Evolutionary conservation across 1,140 invertebrate species (phyloP).

Genomic region (Megalopta genalis): DNA sequence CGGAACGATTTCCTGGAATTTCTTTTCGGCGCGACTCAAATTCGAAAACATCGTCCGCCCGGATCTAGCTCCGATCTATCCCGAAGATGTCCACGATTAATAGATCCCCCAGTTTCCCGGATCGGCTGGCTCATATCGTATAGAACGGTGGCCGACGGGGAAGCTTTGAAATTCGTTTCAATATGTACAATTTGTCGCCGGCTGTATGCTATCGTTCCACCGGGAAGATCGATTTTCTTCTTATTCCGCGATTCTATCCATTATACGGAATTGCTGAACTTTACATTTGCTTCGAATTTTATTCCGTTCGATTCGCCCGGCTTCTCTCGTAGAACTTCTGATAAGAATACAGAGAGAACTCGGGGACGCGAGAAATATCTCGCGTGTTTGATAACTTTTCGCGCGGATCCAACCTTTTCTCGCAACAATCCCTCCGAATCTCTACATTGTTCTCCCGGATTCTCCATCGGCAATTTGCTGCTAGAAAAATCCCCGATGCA

Average conservation of each 20-base stretch:
- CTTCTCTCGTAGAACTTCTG: constrained; percentile 7
- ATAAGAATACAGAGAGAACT: constrained; percentile 26
- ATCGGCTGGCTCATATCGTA: not conserved
- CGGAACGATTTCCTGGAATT: too few species aligned
- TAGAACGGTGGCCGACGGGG: constrained; percentile 8
- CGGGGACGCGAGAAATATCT: constrained; percentile 1
- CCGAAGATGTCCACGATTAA: not conserved
- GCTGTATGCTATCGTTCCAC: constrained; percentile 27
- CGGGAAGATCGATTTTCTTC: constrained; percentile 43
- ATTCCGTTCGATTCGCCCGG: constrained; percentile 37
- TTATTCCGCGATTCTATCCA: constrained; percentile 43
- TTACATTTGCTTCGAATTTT: constrained; percentile 39
- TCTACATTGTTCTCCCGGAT: too few species aligned
- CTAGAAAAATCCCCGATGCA: too few species aligned
- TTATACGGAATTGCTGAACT: constrained; percentile 41
- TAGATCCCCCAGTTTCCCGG: not conserved
- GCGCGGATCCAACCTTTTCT: not conserved
- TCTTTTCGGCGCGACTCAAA: too few species aligned
- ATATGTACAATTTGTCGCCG: constrained; percentile 46
- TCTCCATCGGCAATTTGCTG: too few species aligned
- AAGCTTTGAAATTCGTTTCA: constrained; percentile 39
- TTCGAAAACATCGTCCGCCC: too few species aligned
- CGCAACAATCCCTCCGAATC: not conserved
- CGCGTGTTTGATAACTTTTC: constrained; percentile 3
- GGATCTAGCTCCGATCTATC: not conserved